Evolutionary conservation across 2,888 invertebrate species (phyloP).

Genomic region (Ophion costatus): DNA sequence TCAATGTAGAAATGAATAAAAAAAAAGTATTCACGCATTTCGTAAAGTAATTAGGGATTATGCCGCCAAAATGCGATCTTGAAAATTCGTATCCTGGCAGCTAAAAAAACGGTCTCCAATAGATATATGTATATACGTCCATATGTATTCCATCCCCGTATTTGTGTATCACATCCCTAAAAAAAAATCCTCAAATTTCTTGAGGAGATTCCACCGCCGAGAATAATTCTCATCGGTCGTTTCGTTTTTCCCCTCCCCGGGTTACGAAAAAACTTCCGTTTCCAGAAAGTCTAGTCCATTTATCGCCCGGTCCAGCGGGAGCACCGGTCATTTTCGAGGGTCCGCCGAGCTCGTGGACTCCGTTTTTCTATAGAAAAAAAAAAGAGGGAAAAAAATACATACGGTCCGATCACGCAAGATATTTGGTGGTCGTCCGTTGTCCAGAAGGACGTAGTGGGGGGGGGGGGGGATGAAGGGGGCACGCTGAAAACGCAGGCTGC

Average conservation of each 20-base stretch:
- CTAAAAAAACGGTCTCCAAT: conserved; percentile 7
- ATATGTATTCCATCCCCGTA: not conserved
- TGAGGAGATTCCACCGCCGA: conserved; percentile 36
- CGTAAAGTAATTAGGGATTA: no score
- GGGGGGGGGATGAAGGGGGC: conserved; percentile 22
- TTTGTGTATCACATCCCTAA: not conserved
- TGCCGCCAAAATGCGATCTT: not conserved
- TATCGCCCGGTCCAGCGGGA: conserved; percentile 58
- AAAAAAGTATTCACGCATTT: no score
- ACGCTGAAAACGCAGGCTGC: conserved; percentile 76
- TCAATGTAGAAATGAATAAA: no score
- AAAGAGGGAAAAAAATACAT: conserved; percentile 68
- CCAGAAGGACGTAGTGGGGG: conserved; percentile 16
- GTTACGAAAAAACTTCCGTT: conserved; percentile 65
- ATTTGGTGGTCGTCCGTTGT: conserved; percentile 73
- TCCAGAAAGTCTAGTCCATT: conserved; percentile 58
- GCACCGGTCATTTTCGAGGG: conserved; percentile 69
- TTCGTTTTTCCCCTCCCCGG: conserved; percentile 50
- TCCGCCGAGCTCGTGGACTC: conserved; percentile 64
- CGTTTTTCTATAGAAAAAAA: conserved; percentile 67
- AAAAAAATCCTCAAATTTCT: conserved; percentile 45
- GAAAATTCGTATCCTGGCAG: not conserved
- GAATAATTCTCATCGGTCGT: conserved; percentile 65
- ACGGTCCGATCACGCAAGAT: conserved; percentile 69
- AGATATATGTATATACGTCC: not conserved